A percentile compares a stretch with the other conserved stretches of the same genome.
Conservation (phyloP, 1,140 invertebrate species). For the Whitmania pigra region DNA sequence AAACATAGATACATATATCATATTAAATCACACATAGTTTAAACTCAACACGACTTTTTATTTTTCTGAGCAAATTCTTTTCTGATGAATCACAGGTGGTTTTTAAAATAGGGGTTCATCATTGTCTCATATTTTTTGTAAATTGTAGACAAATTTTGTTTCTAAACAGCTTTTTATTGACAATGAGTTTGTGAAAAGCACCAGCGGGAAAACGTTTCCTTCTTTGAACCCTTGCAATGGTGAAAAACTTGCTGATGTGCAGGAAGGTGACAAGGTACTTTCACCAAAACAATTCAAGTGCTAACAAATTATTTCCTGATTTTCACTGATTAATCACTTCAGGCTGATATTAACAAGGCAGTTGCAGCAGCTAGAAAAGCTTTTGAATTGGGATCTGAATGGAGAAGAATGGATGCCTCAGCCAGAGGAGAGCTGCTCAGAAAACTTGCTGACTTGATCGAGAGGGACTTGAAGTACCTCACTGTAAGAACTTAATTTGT, state of each 20-base stretch:
- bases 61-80: too few species aligned
- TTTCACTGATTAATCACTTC: not conserved
- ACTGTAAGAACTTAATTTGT: conserved; percentile 35
- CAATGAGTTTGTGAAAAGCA: conserved; percentile 74
- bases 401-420: conserved; percentile 82
- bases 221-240: conserved; percentile 72
- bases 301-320: not conserved
- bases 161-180: conserved; percentile 69
- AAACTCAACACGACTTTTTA: too few species aligned
- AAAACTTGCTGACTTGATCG: conserved; percentile 62
- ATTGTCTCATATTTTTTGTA: too few species aligned
- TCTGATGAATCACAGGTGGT: too few species aligned
- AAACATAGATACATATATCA: too few species aligned
- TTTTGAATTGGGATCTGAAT: conserved; percentile 53
- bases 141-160: not conserved
- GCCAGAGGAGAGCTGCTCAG: conserved; percentile 63
- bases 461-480: conserved; percentile 57
- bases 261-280: conserved; percentile 60
- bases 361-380: conserved; percentile 64
- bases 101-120: too few species aligned
- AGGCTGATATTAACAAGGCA: conserved; percentile 62
- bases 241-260: conserved; percentile 61
- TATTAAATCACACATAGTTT: too few species aligned
- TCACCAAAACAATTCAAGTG: not conserved
- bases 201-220: conserved; percentile 73